phyloP scores from a whole-genome alignment of 2,113 vertebrate species.

The Myocastor coypus region DNA sequence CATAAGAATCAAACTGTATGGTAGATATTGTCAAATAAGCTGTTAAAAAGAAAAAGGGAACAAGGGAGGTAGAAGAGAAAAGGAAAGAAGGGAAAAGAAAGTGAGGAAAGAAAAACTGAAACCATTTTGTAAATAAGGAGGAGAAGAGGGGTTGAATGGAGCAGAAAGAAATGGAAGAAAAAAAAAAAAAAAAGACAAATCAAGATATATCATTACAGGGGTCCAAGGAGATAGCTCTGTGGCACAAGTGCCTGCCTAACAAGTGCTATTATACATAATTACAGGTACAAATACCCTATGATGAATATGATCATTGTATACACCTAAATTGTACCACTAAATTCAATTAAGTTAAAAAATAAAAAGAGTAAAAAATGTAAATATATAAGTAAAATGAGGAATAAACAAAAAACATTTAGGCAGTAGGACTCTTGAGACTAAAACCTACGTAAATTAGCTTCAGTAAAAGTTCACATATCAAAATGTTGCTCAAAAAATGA shows the following conservation, averaged over 20 bases:
- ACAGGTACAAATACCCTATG: not conserved
- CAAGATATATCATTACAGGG: not conserved
- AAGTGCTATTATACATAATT: not conserved
- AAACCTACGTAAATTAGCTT: not conserved
- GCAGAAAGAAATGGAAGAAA: too few species aligned
- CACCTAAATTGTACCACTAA: not conserved
- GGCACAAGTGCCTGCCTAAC: too few species aligned
- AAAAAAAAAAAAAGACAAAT: not conserved
- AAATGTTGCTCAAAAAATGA: constrained; percentile 20
- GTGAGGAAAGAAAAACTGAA: not conserved
- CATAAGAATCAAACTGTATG: not conserved
- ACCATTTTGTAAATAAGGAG: not conserved
- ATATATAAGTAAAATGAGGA: constrained; percentile 47
- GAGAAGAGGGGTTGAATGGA: not conserved
- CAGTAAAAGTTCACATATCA: constrained; percentile 47
- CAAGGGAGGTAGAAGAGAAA: not conserved
- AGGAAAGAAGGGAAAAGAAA: not conserved
- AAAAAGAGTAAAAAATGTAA: constrained; percentile 7
- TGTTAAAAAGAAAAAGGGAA: too few species aligned
- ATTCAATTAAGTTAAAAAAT: not conserved
- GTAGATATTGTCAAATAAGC: not conserved
- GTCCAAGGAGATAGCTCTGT: too few species aligned
- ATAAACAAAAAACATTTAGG: not conserved
- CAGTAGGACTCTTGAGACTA: not conserved
- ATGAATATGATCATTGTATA: not conserved